phyloP scores from a whole-genome alignment of 2,797 vertebrate genomes.

The Lithobates pipiens region DNA sequence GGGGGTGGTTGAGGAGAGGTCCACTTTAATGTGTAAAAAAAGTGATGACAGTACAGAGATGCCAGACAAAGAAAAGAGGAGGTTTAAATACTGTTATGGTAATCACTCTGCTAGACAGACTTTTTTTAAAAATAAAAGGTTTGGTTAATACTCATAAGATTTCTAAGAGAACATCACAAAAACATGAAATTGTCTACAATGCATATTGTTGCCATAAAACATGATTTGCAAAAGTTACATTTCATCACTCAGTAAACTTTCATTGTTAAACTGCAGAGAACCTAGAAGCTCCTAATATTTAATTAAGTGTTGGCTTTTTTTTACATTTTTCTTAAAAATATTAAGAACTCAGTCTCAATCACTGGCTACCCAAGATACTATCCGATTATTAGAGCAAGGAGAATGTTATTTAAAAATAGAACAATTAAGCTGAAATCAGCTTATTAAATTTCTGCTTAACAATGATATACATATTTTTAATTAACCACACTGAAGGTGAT shows the following conservation, averaged over 20 bases:
- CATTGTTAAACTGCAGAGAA: not conserved
- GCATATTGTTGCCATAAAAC: not conserved
- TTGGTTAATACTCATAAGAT: not conserved
- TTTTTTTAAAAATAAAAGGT: too few relatives aligned
- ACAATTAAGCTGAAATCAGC: conserved; percentile 50
- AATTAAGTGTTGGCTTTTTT: not conserved
- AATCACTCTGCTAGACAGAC: too few relatives aligned
- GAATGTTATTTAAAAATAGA: conserved; percentile 36
- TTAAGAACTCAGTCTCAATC: too few relatives aligned
- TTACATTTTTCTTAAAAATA: not conserved
- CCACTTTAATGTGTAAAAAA: too few relatives aligned
- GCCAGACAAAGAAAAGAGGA: too few relatives aligned
- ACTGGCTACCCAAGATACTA: not conserved
- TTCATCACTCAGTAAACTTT: not conserved
- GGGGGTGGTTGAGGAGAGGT: too few relatives aligned
- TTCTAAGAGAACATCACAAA: not conserved
- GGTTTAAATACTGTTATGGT: too few relatives aligned
- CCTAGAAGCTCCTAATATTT: not conserved
- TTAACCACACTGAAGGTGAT: conserved; percentile 34
- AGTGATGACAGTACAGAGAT: too few relatives aligned
- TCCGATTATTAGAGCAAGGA: conserved; percentile 40
- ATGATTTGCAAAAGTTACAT: not conserved
- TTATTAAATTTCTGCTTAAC: conserved; percentile 50
- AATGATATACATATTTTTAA: conserved; percentile 47
- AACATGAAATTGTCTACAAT: not conserved